Conservation (phyloP, 2,113 vertebrate genomes). For the Microcebus ravelobensis region DNA sequence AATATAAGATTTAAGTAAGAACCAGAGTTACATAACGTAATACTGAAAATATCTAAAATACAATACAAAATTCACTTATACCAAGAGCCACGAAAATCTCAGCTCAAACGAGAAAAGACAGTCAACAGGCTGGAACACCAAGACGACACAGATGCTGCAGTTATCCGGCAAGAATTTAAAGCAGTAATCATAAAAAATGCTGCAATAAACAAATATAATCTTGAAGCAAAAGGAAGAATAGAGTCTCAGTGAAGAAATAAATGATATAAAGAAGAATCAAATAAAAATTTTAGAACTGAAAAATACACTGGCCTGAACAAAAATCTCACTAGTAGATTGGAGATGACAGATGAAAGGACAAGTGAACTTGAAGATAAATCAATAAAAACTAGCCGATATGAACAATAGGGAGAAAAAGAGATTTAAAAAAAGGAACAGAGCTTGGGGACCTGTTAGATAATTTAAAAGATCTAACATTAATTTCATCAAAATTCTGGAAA, state of each 20-base stretch:
- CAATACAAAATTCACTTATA: not conserved
- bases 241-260: not conserved
- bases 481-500: not conserved
- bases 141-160: not conserved
- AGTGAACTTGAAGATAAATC: not conserved
- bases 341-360: not conserved
- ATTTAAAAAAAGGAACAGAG: not conserved
- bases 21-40: not conserved
- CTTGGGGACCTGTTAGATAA: not conserved
- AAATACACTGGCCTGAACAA: not conserved
- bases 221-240: not conserved
- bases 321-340: not conserved
- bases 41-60: not conserved
- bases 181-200: not conserved
- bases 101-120: not conserved
- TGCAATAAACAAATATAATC: not conserved
- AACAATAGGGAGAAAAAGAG: not conserved
- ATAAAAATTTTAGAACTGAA: not conserved
- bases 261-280: not conserved
- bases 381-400: not conserved
- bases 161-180: not conserved
- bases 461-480: not conserved
- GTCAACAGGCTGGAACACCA: not conserved
- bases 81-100: not conserved
- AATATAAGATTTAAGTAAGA: not conserved